phyloP scores from a whole-genome alignment of 30 jellyfish, hydroid and myxozoan genomes.

The Phacellophora camtschatica region DNA sequence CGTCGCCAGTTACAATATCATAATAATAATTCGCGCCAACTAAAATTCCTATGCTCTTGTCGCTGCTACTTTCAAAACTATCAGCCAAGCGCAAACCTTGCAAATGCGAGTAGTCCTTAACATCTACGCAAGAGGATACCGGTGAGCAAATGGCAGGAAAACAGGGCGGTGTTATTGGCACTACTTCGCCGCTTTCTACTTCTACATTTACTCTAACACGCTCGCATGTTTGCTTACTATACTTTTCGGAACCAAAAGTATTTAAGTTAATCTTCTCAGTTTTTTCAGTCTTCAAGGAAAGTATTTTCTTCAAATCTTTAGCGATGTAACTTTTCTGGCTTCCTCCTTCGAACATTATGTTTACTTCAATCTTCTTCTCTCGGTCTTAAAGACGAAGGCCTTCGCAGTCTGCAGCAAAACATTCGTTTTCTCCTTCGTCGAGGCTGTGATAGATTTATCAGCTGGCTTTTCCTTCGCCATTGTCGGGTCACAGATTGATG shows the following conservation, averaged over 20 bases:
- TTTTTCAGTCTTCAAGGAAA: not conserved
- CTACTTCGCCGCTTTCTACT: not conserved
- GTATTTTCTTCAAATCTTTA: slow-evolving; percentile 14
- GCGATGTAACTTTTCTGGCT: slow-evolving; percentile 56
- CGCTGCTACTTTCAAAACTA: not conserved
- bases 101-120: not conserved
- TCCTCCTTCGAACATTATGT: slow-evolving; percentile 40
- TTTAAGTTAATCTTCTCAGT: slow-evolving; percentile 12
- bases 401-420: slow-evolving; percentile 28
- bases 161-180: not conserved
- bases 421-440: not conserved
- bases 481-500: not conserved
- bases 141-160: not conserved
- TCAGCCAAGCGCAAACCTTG: not conserved
- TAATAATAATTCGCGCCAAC: slow-evolving; percentile 28
- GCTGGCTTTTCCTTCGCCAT: not conserved
- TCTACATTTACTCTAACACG: slow-evolving; percentile 27
- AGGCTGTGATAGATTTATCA: not conserved
- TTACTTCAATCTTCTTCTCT: not conserved
- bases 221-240: not conserved
- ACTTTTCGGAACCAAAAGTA: slow-evolving; percentile 38
- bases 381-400: not conserved
- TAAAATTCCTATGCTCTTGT: not conserved
- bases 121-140: not conserved
- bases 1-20: slow-evolving; percentile 11